phyloP scores from a whole-genome alignment of 2,113 vertebrate species.

The Gallinago undulata region DNA sequence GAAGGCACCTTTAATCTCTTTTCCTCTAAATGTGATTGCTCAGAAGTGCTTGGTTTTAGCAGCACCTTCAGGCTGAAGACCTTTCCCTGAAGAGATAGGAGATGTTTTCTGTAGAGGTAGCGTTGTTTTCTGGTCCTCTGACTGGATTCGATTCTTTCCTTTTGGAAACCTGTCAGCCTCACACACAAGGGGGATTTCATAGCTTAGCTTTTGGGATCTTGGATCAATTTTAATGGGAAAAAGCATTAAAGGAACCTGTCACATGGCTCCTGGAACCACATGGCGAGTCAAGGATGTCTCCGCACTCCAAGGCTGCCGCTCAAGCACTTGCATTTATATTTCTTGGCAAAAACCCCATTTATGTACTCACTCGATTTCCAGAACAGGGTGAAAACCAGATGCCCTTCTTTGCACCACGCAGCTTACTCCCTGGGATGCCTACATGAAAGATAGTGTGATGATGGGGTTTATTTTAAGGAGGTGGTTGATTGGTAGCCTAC shows the following conservation, averaged over 20 bases:
- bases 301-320: background rate
- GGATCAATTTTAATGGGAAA: conserved; percentile 15
- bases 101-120: background rate
- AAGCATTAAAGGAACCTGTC: conserved; percentile 5
- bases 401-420: conserved; percentile 35
- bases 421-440: conserved; percentile 39
- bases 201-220: background rate
- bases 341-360: conserved; percentile 17
- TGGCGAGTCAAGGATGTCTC: background rate
- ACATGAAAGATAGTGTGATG: conserved; percentile 48
- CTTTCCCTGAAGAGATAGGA: conserved; percentile 2
- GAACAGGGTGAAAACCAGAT: conserved; percentile 60
- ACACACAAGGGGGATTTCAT: background rate
- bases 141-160: background rate
- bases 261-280: conserved; percentile 22
- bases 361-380: conserved; percentile 21
- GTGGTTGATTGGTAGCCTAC: conserved; percentile 52
- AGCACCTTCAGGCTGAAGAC: conserved; percentile 55
- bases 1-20: conserved; percentile 26
- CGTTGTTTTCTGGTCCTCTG: conserved; percentile 1
- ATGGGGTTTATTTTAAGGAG: conserved; percentile 58
- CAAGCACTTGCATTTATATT: conserved; percentile 44
- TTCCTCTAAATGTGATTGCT: background rate
- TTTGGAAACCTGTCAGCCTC: conserved; percentile 44
- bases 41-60: conserved; percentile 47